These are phyloP conservation scores for Autographa gamma DNA, from an alignment of 2,888 invertebrate genomes.

Conservation along the genomic window DNA sequence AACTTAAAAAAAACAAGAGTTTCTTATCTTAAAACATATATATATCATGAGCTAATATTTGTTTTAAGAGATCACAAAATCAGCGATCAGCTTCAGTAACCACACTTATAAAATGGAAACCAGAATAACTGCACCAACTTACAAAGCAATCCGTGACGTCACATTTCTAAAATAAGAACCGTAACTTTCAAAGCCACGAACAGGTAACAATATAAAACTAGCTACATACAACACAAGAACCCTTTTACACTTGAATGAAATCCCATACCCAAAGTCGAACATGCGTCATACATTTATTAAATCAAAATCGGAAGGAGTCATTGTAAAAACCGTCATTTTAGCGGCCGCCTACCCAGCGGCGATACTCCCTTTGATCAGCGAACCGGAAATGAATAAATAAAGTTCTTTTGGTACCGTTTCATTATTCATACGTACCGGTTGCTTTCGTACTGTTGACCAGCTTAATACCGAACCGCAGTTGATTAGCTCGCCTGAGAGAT, in stretches of 20 bases:
- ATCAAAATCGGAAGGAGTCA: conserved; percentile 40
- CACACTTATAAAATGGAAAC: background rate
- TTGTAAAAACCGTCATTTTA: conserved; percentile 46
- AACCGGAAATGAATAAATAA: conserved; percentile 63
- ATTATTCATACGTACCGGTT: conserved; percentile 55
- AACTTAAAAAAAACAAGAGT: background rate
- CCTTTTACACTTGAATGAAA: conserved; percentile 15
- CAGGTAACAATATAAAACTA: background rate
- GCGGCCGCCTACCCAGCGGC: conserved; percentile 16
- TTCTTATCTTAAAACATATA: background rate
- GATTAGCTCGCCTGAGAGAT: conserved; percentile 19
- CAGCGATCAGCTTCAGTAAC: too few species aligned
- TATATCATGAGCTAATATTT: background rate
- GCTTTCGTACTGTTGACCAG: conserved; percentile 42
- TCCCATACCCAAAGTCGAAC: conserved; percentile 5
- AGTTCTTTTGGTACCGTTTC: conserved; percentile 55
- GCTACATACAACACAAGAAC: conserved; percentile 15
- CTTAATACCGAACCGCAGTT: conserved; percentile 26
- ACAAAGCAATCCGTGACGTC: background rate
- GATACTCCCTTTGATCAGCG: conserved; percentile 59
- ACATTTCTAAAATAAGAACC: background rate
- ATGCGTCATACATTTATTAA: conserved; percentile 31
- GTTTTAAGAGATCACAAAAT: too few species aligned
- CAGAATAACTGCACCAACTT: background rate
- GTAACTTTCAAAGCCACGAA: background rate